These are phyloP conservation scores for Mastomys natalensis DNA, from an alignment of 2,113 vertebrate species.

Conservation along the genomic window DNA sequence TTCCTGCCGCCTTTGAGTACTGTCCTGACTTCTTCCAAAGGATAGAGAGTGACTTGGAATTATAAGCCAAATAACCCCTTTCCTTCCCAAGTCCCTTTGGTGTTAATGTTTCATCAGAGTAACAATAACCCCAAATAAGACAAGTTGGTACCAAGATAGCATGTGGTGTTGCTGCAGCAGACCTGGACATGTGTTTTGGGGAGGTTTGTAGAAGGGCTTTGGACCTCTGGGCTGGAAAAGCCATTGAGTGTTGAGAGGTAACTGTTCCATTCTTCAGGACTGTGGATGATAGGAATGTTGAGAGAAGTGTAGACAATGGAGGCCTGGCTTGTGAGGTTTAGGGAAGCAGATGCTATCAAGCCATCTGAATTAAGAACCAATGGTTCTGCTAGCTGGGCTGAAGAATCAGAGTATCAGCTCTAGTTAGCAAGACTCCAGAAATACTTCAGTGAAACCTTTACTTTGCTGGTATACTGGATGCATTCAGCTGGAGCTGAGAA, in stretches of 20 bases:
- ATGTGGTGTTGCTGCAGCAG: background rate
- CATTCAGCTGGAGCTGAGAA: background rate
- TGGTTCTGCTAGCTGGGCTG: background rate
- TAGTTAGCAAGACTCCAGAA: background rate
- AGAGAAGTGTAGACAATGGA: background rate
- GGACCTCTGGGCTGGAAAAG: background rate
- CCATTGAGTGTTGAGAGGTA: background rate
- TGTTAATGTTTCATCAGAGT: background rate
- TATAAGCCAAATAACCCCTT: background rate
- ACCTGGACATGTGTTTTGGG: background rate
- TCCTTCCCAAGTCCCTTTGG: background rate
- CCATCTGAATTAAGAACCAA: background rate
- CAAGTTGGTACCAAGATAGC: background rate
- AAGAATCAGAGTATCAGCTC: background rate
- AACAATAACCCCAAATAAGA: background rate
- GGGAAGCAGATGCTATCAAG: background rate
- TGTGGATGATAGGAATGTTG: background rate
- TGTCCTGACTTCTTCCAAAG: background rate
- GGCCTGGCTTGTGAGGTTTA: background rate
- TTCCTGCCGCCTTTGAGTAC: background rate
- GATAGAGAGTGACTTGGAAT: background rate
- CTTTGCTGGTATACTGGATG: background rate
- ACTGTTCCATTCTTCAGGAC: background rate
- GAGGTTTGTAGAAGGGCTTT: background rate
- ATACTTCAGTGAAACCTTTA: background rate